Base-by-base conservation (phyloP, 2,113 vertebrate species). In the Alexandromys fortis region DNA sequence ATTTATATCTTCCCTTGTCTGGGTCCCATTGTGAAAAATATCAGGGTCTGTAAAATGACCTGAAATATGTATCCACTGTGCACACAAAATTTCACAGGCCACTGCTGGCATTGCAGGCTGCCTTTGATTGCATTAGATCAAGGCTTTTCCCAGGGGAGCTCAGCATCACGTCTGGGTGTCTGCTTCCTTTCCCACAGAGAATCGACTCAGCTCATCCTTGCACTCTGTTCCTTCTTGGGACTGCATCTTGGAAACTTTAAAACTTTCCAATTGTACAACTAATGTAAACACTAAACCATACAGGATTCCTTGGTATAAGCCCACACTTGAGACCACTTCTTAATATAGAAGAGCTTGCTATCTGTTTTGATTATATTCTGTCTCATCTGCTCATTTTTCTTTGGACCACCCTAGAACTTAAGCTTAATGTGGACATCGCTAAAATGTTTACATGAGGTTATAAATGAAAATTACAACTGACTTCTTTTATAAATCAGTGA, bases 381-480 rank as follows among this genome's bases (percentile, higher is more conserved):
- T 47, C 75, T 86, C 55, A 3, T 88, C 81, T 63, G n/a, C 52
- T 45, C 76, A 52, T 94, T 93, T 95, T 90, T 21, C 28, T 85
- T 82, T 75, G n/a, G 94, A 94, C 93, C 93, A 96, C 96, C 90
- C 90, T 90, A 92, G 33, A 94, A 67, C 75, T 22, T 89, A 47
- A 79, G 78, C 86, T 91, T 63, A 76, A 52, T 63, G 45, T 55
- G 33, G 63, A 75, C 42, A 92, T 52, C 24, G 88, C 68, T 96
- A 68, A 97, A 95, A 96, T 94, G 94, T 96, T 97, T 97, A 96
- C 24, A 79, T 65, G 86, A n/a, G 33, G 28, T 47, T 75, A 49
- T 94, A 95, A 96, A 90, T 87, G 89, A 92, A 97, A 95, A 92
- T 67, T 26, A 63, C 5, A 49, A 82, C 45, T 91, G 16, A 79